Percentiles rank a stretch among this genome's conserved stretches.
phyloP scores from a whole-genome alignment of 2,113 vertebrate genomes.

The Hippocampus mohnikei region DNA sequence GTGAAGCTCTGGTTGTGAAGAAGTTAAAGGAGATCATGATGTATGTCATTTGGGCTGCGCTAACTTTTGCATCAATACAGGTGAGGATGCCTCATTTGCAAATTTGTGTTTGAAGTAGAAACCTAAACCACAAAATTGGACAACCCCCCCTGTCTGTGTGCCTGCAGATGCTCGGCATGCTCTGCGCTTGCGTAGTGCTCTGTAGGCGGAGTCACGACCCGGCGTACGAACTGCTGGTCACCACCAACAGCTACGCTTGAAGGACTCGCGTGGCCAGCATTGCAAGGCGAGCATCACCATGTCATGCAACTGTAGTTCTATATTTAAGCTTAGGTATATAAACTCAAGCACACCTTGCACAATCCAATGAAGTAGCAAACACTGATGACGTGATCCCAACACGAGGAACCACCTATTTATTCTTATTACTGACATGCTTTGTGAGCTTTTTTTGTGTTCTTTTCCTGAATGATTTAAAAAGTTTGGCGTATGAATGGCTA shows the following conservation, averaged over 20 bases:
- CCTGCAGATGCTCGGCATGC: slow-evolving; percentile 90
- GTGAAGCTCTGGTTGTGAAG: slow-evolving; percentile 93
- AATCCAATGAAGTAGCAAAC: slow-evolving; percentile 63
- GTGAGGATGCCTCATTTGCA: slow-evolving; percentile 61
- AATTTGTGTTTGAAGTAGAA: not conserved
- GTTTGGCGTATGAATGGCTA: slow-evolving; percentile 49
- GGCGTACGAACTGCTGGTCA: slow-evolving; percentile 93
- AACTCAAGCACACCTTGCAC: slow-evolving; percentile 72
- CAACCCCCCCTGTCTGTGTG: slow-evolving; percentile 14
- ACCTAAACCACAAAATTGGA: not conserved
- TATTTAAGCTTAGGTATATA: slow-evolving; percentile 38
- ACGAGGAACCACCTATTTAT: slow-evolving; percentile 63
- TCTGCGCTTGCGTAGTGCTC: slow-evolving; percentile 92
- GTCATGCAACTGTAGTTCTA: slow-evolving; percentile 62
- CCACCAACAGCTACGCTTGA: slow-evolving; percentile 90
- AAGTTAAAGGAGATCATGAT: slow-evolving; percentile 98
- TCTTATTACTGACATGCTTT: slow-evolving; percentile 33
- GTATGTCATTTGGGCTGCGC: slow-evolving; percentile 94
- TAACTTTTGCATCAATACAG: slow-evolving; percentile 95
- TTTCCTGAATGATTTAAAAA: slow-evolving; percentile 34
- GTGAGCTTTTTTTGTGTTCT: slow-evolving; percentile 40
- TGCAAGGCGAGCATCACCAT: slow-evolving; percentile 35
- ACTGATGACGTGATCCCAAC: slow-evolving; percentile 68
- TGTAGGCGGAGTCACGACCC: slow-evolving; percentile 92
- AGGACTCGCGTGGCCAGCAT: slow-evolving; percentile 12